Percentiles rank a stretch among this genome's conserved stretches.
These are phyloP conservation scores for Elgaria multicarinata DNA, from an alignment of 2,113 vertebrate genomes.

Conservation along the genomic window DNA sequence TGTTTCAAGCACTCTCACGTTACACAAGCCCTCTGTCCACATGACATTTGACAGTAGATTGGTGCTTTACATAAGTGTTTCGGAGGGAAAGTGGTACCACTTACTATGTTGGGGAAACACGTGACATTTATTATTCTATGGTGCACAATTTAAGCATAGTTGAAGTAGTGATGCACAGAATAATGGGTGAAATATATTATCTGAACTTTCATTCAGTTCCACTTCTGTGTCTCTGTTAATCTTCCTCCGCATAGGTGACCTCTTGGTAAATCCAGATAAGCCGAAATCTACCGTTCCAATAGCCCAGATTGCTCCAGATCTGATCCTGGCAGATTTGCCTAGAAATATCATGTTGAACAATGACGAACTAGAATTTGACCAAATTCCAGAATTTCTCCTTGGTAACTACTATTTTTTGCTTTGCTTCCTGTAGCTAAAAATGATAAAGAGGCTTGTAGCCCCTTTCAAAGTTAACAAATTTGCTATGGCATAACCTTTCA, in stretches of 20 bases:
- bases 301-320: slow-evolving; percentile 93
- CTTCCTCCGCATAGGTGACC: slow-evolving; percentile 79
- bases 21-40: background rate
- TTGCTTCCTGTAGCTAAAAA: background rate
- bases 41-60: background rate
- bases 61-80: background rate
- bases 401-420: slow-evolving; percentile 74
- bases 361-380: slow-evolving; percentile 87
- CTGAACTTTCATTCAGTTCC: background rate
- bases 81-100: background rate
- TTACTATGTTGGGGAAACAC: background rate
- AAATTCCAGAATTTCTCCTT: slow-evolving; percentile 87
- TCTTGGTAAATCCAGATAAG: slow-evolving; percentile 85
- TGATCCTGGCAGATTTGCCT: slow-evolving; percentile 90
- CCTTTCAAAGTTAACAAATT: background rate
- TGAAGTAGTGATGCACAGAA: background rate
- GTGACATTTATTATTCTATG: background rate
- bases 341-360: slow-evolving; percentile 87
- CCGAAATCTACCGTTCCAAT: slow-evolving; percentile 85
- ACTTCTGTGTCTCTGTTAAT: background rate
- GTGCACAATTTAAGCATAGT: background rate
- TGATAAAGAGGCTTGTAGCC: background rate
- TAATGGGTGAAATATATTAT: background rate
- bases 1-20: background rate
- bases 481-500: background rate